Evolutionary conservation across 53 echinoderm and acorn worm genomes (phyloP).

Genomic region (Echinarachnius parma): DNA sequence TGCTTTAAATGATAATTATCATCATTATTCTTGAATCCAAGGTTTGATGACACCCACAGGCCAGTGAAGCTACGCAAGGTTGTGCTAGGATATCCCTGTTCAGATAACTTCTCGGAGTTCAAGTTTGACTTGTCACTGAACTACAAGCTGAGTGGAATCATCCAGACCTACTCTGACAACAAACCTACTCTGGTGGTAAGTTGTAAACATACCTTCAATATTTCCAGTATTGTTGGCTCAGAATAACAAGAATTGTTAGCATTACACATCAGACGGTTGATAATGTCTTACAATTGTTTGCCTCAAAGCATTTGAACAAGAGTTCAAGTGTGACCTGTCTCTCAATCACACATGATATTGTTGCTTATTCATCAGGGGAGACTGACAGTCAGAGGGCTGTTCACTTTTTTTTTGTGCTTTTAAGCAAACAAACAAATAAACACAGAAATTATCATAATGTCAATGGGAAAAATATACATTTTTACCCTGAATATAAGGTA

Average conservation of each 20-base stretch:
- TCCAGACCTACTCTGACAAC: conserved; percentile 79
- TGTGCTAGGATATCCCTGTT: conserved; percentile 73
- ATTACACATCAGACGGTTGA: too few relatives aligned
- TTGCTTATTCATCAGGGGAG: too few relatives aligned
- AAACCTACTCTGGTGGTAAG: conserved; percentile 88
- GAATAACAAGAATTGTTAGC: too few relatives aligned
- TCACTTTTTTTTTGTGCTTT: too few relatives aligned
- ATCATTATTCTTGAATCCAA: not conserved
- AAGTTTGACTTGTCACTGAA: conserved; percentile 83
- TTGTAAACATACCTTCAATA: not conserved
- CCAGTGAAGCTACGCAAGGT: conserved; percentile 80
- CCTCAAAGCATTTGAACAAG: too few relatives aligned
- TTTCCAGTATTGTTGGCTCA: too few relatives aligned
- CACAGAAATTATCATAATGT: too few relatives aligned
- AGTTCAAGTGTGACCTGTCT: conserved; percentile 77
- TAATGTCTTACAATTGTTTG: too few relatives aligned
- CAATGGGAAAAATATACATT: too few relatives aligned
- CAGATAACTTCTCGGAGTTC: conserved; percentile 67
- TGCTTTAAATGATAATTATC: not conserved
- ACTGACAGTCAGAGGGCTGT: too few relatives aligned
- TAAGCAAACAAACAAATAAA: too few relatives aligned
- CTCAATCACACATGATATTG: conserved; percentile 89
- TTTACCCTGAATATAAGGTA: too few relatives aligned
- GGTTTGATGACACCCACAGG: conserved; percentile 77
- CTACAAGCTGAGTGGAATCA: conserved; percentile 77